A percentile compares a stretch with the other conserved stretches of the same genome.
These are phyloP conservation scores for Leucopsar rothschildi DNA, from an alignment of 2,113 vertebrate species.

Conservation along the genomic window DNA sequence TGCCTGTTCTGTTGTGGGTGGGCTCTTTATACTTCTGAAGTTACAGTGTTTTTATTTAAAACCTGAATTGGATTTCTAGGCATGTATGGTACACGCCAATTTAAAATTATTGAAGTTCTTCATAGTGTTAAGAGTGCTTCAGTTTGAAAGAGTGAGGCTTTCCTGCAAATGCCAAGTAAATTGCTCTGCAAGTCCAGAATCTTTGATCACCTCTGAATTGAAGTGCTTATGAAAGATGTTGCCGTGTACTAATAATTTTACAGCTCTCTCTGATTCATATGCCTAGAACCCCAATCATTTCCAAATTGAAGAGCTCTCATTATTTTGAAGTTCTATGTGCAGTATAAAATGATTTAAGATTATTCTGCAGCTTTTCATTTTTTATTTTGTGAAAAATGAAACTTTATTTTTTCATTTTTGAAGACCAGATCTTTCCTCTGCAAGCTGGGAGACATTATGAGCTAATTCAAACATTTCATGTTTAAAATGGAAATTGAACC, in stretches of 20 bases:
- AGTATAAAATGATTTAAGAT: conserved; percentile 55
- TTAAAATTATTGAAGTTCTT: conserved; percentile 74
- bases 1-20: conserved; percentile 28
- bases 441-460: conserved; percentile 8
- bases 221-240: conserved; percentile 59
- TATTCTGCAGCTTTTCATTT: conserved; percentile 49
- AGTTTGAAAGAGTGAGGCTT: conserved; percentile 69
- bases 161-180: conserved; percentile 71
- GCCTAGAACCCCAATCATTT: conserved; percentile 66
- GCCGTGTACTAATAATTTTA: conserved; percentile 63
- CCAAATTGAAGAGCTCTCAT: conserved; percentile 62
- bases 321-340: conserved; percentile 63
- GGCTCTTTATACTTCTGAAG: conserved; percentile 54
- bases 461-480: conserved; percentile 41
- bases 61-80: conserved; percentile 66
- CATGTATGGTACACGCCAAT: conserved; percentile 61
- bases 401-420: neutral
- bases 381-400: conserved; percentile 30
- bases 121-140: conserved; percentile 70
- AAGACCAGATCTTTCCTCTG: neutral
- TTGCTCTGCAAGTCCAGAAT: conserved; percentile 66
- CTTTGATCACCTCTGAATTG: conserved; percentile 68
- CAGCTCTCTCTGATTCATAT: conserved; percentile 50
- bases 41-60: conserved; percentile 68
- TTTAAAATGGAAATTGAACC: conserved; percentile 59